Evolutionary conservation across 2,888 invertebrate species (phyloP), one percentile per base, ranked within the genome.

Genomic region (Tenthredo mesomela): DNA sequence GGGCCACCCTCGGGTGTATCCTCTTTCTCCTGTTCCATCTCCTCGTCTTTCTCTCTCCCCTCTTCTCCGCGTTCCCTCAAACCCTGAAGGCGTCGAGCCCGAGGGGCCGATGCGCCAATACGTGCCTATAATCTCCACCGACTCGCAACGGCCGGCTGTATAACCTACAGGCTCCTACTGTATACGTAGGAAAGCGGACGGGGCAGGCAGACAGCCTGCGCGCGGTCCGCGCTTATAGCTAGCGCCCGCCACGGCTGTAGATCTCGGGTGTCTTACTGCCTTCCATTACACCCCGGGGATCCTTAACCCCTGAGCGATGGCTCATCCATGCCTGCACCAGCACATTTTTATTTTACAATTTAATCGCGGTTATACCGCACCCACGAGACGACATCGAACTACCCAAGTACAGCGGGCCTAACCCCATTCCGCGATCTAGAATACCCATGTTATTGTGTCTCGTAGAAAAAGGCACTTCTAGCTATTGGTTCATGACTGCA

Each of bases 41-140:
- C 75, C 25, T 78, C 54, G 58, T 61, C 80, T 40, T 43, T 61
- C 67, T 67, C 67, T 67, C 67, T 3, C 58, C 61, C 50, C 50
- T 18, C 18, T 58, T 61, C 21, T 12, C 61, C 61, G 15, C 70
- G n/a, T 80, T 61, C 33, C 47, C 67, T 40, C 82, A 29, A 58
- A 50, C 82, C 82, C 54, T 71, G 54, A 83, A 58, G 85, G 88
- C 67, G 58, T 88, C 84, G 90, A 89, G 85, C 90, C 90, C 90
- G 88, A 88, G 90, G 90, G 92, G 88, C 89, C 91, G 91, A 92
- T 92, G 92, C 92, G 92, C 92, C 92, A 92, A 92, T 92, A 92
- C 92, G 92, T 92, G 92, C 91, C 91, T 91, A 92, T 92, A 92
- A 92, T 91, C 91, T 91, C 89, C 88, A 86, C 82, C 82, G 82